Evolutionary conservation across 1,140 invertebrate species (phyloP), one percentile per base, ranked within the genome.

Genomic region (Zaprionus kolodkinae): DNA sequence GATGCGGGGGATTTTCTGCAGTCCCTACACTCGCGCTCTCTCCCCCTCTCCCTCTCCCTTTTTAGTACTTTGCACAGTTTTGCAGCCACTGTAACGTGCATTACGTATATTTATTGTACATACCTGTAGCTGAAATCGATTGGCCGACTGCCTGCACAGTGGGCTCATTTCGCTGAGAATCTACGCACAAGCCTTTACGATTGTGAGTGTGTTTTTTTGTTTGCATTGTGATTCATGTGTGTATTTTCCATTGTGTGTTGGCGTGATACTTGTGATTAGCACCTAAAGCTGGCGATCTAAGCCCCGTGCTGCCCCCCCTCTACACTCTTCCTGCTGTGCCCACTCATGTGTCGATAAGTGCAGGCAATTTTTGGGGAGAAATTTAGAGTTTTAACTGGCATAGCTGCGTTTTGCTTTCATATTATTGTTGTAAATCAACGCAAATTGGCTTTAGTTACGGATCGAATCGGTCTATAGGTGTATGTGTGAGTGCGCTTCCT

Each of bases 221-320:
- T 67, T 67, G 27, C 57, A 67, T 60, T 50, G 10, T 61, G 50
- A 74, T 48, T 68, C 72, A 70, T 30, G 15, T 12, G 27, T 27
- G 33, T n/a, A n/a, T n/a, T 57, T 27, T 21, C 65, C 27, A 5
- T 25, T 50, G 17, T 50, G 15, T 21, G 38, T 25, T 50, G 45
- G 45, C 17, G 45, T 50, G 48, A 68, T 54, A 70, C 48, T 60
- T 52, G 12, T 60, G 33, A 72, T 88, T 86, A 83, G 64, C 84
- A 87, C 83, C 79, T 79, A 21, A 1, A 10, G 13, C 38, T 3
- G 38, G 0, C 38, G 45, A n/a, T 15, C 15, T 30, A 30, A 35
- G 7, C 33, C 33, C n/a, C 6, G 33, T 1, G 1, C 15, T 11
- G 1, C 13, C 2, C 17, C 10, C 9, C 45, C 45, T 12, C n/a